phyloP scores from a whole-genome alignment of 2,113 vertebrate species.

The Perca flavescens region DNA sequence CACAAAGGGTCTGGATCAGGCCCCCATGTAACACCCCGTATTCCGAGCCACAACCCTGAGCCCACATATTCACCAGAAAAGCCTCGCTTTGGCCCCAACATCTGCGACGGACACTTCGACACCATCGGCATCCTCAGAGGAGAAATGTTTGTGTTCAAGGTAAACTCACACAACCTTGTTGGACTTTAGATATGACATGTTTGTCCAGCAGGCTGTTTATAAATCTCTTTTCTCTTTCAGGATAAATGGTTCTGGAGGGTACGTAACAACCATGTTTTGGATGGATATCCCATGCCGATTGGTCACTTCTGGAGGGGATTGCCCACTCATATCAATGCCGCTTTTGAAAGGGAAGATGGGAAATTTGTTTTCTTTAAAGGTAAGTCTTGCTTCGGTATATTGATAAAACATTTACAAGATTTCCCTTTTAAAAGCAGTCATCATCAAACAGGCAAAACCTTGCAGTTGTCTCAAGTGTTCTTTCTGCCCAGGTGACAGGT shows the following conservation, averaged over 20 bases:
- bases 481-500: constrained; percentile 85
- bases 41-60: constrained; percentile 60
- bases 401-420: fast-evolving
- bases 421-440: neutral
- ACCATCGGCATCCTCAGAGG: constrained; percentile 90
- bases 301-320: constrained; percentile 94
- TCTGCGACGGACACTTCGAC: constrained; percentile 93
- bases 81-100: constrained; percentile 86
- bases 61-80: constrained; percentile 78
- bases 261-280: constrained; percentile 88
- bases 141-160: constrained; percentile 96
- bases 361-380: constrained; percentile 96
- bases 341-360: constrained; percentile 92
- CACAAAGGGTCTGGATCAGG: constrained; percentile 77
- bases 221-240: constrained; percentile 52
- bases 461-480: neutral
- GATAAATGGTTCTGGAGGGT: constrained; percentile 94
- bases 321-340: constrained; percentile 86
- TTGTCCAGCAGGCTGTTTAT: neutral
- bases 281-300: constrained; percentile 92
- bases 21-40: constrained; percentile 72
- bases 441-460: neutral
- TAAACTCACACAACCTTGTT: constrained; percentile 40
- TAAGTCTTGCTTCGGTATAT: constrained; percentile 42
- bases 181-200: neutral